Percentiles rank a stretch among this genome's conserved stretches.
phyloP scores from a whole-genome alignment of 2,797 vertebrate species.

The Scleropages formosus region DNA sequence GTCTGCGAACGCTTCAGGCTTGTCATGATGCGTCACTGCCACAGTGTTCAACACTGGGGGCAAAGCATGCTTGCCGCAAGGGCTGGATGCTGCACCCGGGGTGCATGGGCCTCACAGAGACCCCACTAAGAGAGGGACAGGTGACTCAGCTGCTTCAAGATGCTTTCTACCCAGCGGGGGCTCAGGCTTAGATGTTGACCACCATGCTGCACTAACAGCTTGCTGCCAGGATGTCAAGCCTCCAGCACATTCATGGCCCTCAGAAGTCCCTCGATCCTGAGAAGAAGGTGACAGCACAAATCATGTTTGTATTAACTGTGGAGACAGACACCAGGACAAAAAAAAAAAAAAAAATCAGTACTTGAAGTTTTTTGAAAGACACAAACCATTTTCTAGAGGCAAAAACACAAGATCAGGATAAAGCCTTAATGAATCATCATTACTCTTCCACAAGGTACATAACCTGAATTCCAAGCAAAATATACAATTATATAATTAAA shows the following conservation, averaged over 20 bases:
- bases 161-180: neutral
- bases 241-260: neutral
- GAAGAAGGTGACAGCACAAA: slow-evolving; percentile 49
- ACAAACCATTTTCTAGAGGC: too few relatives aligned
- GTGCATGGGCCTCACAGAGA: slow-evolving; percentile 15
- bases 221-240: neutral
- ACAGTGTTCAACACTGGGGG: slow-evolving; percentile 66
- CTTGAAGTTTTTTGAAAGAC: slow-evolving; percentile 27
- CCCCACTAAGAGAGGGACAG: neutral
- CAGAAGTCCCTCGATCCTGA: neutral
- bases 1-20: slow-evolving; percentile 88
- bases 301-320: slow-evolving; percentile 37
- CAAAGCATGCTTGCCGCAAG: slow-evolving; percentile 52
- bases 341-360: neutral
- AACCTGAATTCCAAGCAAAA: too few relatives aligned
- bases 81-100: slow-evolving; percentile 11
- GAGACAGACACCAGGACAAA: slow-evolving; percentile 11
- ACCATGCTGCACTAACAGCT: neutral
- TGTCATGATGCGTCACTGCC: slow-evolving; percentile 79
- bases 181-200: slow-evolving; percentile 3
- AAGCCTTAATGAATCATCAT: too few relatives aligned
- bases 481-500: too few relatives aligned
- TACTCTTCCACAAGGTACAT: too few relatives aligned
- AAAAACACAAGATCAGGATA: too few relatives aligned
- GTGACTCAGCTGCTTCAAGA: neutral